Evolutionary conservation across 2,797 vertebrate genomes (phyloP), one percentile per base, ranked within the genome.

Genomic region (Hyperoplus lanceolatus): DNA sequence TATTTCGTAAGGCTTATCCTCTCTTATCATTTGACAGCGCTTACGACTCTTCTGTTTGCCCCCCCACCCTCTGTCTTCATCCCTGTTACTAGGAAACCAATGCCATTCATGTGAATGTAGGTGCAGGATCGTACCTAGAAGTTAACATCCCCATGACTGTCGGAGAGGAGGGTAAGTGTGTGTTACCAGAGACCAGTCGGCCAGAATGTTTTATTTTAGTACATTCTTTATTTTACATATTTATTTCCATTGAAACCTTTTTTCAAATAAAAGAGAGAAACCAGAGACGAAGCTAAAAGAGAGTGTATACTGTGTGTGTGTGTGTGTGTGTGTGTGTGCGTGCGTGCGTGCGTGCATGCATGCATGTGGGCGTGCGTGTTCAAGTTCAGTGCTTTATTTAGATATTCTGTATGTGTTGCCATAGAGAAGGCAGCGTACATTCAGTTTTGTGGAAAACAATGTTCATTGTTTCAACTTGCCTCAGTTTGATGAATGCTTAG

Each of bases 141-240:
- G 96, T 99, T 87, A 99, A 99, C 92, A 99, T 99, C 92, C 98
- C 98, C 49, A 97, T 98, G 98, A 98, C 97, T 68, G 97, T 99
- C 42, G 92, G 96, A 77, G 96, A 99, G 91, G 96, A 96, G 29
- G 98, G 98, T 99, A 94, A 94, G 85, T 58, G 61, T 54, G 54
- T 57, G 48, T 70, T 41, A 8, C 21, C 8, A 41, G 18, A 67
- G 65, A 74, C 7, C 8, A 49, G 53, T 9, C 6, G 12, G 45
- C 11, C 8, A 48, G 57, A 42, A 46, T 65, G 62, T 53, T 41
- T 57, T 50, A 43, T 57, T 16, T 13, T 6, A 38, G 55, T 55
- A 2, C 16, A 42, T 46, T 21, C 14, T 51, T 41, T 14, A 50
- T 50, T 51, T 53, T 9, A 45, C 16, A 11, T 63, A 38, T 43